Evolutionary conservation across 2,888 invertebrate species (phyloP).

Genomic region (Erannis defoliaria): DNA sequence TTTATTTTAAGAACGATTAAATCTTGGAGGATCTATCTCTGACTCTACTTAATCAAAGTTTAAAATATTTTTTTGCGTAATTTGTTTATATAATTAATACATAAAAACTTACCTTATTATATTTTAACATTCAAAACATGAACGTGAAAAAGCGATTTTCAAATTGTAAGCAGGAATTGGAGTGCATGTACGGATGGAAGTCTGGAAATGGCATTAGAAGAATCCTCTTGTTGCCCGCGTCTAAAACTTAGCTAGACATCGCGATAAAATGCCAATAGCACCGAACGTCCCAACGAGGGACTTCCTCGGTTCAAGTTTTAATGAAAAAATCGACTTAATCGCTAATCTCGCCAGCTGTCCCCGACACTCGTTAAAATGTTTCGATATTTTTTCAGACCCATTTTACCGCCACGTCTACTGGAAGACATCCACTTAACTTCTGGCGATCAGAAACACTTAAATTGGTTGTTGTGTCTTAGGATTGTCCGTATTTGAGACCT

Average conservation of each 20-base stretch:
- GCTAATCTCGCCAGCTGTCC: conserved; percentile 59
- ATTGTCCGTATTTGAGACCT: conserved; percentile 29
- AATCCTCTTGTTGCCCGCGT: conserved; percentile 8
- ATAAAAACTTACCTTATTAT: no score
- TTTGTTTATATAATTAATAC: no score
- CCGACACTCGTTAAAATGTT: conserved; percentile 54
- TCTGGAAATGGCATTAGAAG: conserved; percentile 5
- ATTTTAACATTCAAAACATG: no score
- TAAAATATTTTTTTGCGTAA: no score
- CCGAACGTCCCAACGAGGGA: conserved; percentile 41
- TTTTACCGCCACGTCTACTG: conserved; percentile 36
- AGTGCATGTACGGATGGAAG: background rate
- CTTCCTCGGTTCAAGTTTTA: conserved; percentile 60
- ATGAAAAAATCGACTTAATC: conserved; percentile 58
- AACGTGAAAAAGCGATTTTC: no score
- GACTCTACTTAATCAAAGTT: no score
- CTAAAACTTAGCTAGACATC: conserved; percentile 26
- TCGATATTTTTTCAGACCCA: conserved; percentile 40
- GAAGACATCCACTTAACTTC: conserved; percentile 28
- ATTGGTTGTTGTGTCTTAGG: conserved; percentile 20
- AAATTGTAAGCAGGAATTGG: no score
- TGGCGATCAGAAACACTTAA: conserved; percentile 26
- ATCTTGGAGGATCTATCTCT: no score
- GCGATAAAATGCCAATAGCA: conserved; percentile 50
- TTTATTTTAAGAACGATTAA: no score